phyloP scores from a whole-genome alignment of 1,140 invertebrate species.

The Hylaeus volcanicus region DNA sequence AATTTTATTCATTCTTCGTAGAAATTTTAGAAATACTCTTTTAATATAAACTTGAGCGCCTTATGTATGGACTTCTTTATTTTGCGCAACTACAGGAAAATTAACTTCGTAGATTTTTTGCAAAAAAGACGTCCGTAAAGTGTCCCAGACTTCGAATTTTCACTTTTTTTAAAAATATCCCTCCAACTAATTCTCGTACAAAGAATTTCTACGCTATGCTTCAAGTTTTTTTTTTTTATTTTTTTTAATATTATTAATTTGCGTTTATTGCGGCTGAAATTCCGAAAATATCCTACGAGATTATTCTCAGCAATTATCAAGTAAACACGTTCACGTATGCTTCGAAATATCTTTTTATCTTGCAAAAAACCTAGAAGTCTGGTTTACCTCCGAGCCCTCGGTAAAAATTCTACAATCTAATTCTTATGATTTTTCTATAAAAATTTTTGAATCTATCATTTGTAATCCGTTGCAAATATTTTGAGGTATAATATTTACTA shows the following conservation, averaged over 20 bases:
- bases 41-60: conserved; percentile 7
- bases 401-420: conserved; percentile 50
- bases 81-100: conserved; percentile 1
- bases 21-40: conserved; percentile 31
- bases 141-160: background rate
- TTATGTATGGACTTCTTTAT: conserved; percentile 9
- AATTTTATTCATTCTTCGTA: conserved; percentile 16
- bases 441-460: conserved; percentile 30
- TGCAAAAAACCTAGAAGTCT: conserved; percentile 34
- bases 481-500: conserved; percentile 10
- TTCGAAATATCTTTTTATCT: background rate
- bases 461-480: conserved; percentile 21
- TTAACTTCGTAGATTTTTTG: conserved; percentile 19
- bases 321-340: background rate
- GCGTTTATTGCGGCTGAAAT: background rate
- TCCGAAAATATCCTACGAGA: background rate
- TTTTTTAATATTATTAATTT: background rate
- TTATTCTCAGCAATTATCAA: background rate
- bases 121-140: background rate
- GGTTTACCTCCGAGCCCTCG: background rate
- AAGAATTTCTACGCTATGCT: conserved; percentile 15
- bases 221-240: background rate
- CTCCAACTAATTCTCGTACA: background rate
- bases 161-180: conserved; percentile 25
- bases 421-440: conserved; percentile 20